Conservation (phyloP, 2,113 vertebrate genomes). For the Melanotaenia duboulayi region DNA sequence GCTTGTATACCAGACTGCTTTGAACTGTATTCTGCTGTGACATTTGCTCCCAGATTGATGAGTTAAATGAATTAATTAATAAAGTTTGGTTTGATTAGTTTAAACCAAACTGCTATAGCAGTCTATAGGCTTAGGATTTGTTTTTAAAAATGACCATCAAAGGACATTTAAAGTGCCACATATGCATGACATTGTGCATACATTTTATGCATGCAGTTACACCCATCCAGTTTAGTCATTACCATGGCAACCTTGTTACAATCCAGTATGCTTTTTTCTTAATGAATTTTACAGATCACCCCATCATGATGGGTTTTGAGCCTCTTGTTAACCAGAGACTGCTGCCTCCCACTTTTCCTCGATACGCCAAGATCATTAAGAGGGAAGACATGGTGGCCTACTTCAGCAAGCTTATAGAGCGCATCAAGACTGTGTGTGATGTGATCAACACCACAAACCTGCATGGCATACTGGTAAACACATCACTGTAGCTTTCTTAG, state of each 20-base stretch:
- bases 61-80: too few species aligned
- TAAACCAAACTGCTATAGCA: too few species aligned
- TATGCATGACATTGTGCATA: too few species aligned
- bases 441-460: constrained; percentile 96
- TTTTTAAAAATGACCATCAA: too few species aligned
- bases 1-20: too few species aligned
- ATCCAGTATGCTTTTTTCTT: neutral
- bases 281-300: constrained; percentile 87
- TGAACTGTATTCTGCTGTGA: too few species aligned
- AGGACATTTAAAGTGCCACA: too few species aligned
- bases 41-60: too few species aligned
- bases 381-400: constrained; percentile 98
- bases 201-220: neutral
- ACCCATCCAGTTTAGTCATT: neutral
- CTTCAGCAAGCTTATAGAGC: constrained; percentile 95
- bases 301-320: constrained; percentile 99
- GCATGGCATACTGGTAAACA: constrained; percentile 94
- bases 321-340: constrained; percentile 98
- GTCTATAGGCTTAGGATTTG: neutral
- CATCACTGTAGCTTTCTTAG: neutral
- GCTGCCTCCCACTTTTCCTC: constrained; percentile 96
- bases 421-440: constrained; percentile 98
- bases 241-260: neutral
- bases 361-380: constrained; percentile 99
- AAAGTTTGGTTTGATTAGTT: too few species aligned